Conservation (phyloP, 2,797 vertebrate genomes). For the Sorex maritimensis region DNA sequence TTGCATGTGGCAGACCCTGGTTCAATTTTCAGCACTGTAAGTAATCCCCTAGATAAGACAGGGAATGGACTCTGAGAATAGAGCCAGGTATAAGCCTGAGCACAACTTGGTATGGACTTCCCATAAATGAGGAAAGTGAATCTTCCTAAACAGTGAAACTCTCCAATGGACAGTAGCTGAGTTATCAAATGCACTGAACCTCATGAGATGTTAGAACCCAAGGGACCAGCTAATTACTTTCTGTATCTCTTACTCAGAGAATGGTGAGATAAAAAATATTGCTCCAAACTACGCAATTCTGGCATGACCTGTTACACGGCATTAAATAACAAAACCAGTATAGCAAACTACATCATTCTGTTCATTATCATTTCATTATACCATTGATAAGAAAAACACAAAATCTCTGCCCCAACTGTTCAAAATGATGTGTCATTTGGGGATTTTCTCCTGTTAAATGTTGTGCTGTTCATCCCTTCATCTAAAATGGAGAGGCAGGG, state of each 20-base stretch:
- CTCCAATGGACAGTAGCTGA: not conserved
- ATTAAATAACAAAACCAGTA: slow-evolving; percentile 25
- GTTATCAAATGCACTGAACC: not conserved
- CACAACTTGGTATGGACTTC: no score
- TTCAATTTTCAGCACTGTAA: no score
- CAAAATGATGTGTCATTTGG: not conserved
- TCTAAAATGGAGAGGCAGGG: no score
- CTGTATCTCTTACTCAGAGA: not conserved
- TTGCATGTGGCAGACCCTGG: no score
- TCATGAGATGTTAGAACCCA: not conserved
- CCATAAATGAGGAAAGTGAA: not conserved
- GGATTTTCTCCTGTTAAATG: not conserved
- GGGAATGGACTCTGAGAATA: not conserved
- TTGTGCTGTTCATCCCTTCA: no score
- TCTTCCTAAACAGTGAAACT: not conserved
- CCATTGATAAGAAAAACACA: not conserved
- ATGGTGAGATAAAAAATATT: not conserved
- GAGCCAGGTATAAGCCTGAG: not conserved
- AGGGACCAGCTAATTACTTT: not conserved
- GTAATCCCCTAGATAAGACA: no score
- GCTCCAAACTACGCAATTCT: not conserved
- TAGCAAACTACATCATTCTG: not conserved
- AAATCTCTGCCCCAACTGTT: not conserved
- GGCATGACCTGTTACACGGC: not conserved
- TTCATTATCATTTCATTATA: not conserved